These are phyloP conservation scores for Pristionchus maxplancki DNA, from an alignment of 2,888 invertebrate genomes.

Conservation along the genomic window DNA sequence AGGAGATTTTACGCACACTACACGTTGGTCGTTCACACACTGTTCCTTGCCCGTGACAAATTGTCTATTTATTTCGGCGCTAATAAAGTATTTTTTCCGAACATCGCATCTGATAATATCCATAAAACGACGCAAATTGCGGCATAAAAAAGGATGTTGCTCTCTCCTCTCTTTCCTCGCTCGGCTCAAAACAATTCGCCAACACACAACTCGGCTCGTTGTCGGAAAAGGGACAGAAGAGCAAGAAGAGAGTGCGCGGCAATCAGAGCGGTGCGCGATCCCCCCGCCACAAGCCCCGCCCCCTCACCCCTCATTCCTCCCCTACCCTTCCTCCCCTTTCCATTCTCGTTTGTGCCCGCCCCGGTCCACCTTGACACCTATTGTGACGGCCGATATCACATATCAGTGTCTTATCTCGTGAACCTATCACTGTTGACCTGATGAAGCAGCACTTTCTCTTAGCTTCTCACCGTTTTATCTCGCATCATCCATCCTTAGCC, in stretches of 20 bases:
- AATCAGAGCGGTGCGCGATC: slow-evolving; percentile 9
- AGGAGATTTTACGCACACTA: neutral
- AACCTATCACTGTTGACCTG: neutral
- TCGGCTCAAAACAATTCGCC: slow-evolving; percentile 37
- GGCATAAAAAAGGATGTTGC: neutral
- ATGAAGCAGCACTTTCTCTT: neutral
- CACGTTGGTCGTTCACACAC: slow-evolving; percentile 8
- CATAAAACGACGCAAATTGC: neutral
- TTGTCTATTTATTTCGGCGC: slow-evolving; percentile 21
- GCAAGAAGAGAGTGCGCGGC: slow-evolving; percentile 12
- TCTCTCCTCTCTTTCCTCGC: neutral
- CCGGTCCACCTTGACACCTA: slow-evolving; percentile 40
- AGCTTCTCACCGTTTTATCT: neutral
- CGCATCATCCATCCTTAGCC: neutral
- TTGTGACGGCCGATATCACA: neutral
- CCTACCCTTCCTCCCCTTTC: neutral
- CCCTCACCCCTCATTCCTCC: neutral
- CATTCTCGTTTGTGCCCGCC: slow-evolving; percentile 8
- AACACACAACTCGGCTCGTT: neutral
- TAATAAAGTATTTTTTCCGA: slow-evolving; percentile 30
- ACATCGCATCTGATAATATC: neutral
- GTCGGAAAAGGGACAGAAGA: neutral
- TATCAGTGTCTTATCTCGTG: neutral
- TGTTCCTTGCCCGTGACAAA: slow-evolving; percentile 2
- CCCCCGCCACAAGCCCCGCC: neutral